These are phyloP conservation scores for Bubo bubo DNA, from an alignment of 2,113 vertebrate genomes.

Conservation along the genomic window DNA sequence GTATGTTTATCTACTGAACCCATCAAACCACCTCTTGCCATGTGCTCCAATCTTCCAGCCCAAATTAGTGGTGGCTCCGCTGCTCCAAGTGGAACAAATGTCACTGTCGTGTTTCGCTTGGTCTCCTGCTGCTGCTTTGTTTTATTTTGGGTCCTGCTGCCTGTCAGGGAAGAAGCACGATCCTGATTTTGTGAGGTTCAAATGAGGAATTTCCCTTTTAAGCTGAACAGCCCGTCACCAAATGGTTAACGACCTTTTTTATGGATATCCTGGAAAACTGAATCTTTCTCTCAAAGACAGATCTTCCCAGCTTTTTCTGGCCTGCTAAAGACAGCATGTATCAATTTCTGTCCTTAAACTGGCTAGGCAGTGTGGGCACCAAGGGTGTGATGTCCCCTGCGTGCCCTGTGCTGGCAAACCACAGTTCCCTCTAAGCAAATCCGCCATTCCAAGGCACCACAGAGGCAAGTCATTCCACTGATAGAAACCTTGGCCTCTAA, in stretches of 20 bases:
- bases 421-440: background rate
- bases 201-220: background rate
- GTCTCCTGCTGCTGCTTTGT: background rate
- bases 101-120: background rate
- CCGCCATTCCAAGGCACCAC: background rate
- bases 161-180: background rate
- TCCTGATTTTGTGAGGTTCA: background rate
- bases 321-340: background rate
- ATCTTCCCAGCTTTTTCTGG: background rate
- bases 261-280: background rate
- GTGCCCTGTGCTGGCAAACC: background rate
- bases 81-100: conserved; percentile 35
- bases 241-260: background rate
- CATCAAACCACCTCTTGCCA: background rate
- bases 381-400: background rate
- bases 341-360: background rate
- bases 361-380: background rate
- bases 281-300: background rate
- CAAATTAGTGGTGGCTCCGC: background rate
- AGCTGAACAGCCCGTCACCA: background rate
- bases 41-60: background rate
- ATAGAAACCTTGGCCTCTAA: background rate
- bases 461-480: background rate
- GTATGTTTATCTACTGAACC: background rate
- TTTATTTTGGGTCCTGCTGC: conserved; percentile 6